These are phyloP conservation scores for Probosciger aterrimus DNA, from an alignment of 2,113 vertebrate genomes.

Conservation along the genomic window DNA sequence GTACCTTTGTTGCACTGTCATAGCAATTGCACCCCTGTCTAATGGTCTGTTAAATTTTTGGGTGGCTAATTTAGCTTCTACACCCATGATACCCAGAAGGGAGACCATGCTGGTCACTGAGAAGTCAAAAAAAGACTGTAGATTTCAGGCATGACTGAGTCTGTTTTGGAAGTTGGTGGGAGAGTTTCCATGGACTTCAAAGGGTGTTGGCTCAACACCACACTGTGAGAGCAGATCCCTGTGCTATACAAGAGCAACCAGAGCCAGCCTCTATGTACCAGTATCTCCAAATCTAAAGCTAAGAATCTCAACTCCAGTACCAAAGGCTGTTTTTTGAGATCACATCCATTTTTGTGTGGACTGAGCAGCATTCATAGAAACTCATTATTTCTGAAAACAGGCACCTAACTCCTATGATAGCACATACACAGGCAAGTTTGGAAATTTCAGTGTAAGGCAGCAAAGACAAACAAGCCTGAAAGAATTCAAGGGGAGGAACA, in stretches of 20 bases:
- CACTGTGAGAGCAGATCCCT: not conserved
- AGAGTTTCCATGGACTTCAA: not conserved
- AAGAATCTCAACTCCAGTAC: not conserved
- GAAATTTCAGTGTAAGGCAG: not conserved
- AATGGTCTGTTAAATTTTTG: not conserved
- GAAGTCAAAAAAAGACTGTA: not conserved
- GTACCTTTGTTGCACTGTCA: not conserved
- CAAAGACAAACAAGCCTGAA: not conserved
- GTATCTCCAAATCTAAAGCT: not conserved
- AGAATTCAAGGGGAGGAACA: not conserved
- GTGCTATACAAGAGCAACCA: not conserved
- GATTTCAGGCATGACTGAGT: not conserved
- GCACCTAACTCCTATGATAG: not conserved
- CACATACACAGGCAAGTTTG: not conserved
- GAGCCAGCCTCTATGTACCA: not conserved
- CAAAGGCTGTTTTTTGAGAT: not conserved
- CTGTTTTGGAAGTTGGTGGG: not conserved
- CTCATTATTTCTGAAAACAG: not conserved
- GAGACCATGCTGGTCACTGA: not conserved
- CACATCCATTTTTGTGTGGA: not conserved
- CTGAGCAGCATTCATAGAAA: not conserved
- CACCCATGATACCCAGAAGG: not conserved
- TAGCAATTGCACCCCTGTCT: not conserved
- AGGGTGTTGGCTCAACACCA: not conserved
- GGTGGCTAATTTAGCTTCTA: not conserved